phyloP scores from a whole-genome alignment of 2,888 invertebrate genomes.

The Hylaea fasciaria region DNA sequence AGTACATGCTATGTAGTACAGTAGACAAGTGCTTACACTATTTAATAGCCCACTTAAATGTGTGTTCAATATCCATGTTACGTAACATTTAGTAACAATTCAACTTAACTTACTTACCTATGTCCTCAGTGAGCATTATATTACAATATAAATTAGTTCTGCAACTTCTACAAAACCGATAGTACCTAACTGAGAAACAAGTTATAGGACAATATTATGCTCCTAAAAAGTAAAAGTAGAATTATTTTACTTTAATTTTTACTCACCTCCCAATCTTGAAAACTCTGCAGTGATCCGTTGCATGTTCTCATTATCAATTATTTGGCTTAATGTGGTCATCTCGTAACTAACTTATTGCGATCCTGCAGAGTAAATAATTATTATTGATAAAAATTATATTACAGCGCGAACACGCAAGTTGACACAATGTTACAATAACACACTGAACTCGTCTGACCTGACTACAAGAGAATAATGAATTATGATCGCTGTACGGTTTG shows the following conservation, averaged over 20 bases:
- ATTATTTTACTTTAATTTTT: slow-evolving; percentile 41
- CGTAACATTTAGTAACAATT: no score
- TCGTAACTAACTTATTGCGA: slow-evolving; percentile 24
- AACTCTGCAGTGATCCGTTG: slow-evolving; percentile 72
- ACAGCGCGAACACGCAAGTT: background rate
- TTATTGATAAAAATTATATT: background rate
- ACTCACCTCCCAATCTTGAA: slow-evolving; percentile 71
- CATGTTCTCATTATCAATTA: slow-evolving; percentile 73
- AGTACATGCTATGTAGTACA: no score
- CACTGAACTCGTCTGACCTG: slow-evolving; percentile 4
- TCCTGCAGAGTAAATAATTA: slow-evolving; percentile 14
- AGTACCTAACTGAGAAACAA: no score
- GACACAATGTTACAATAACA: background rate
- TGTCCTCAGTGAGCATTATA: no score
- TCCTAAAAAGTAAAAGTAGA: slow-evolving; percentile 2
- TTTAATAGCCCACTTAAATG: no score
- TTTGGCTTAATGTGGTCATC: slow-evolving; percentile 70
- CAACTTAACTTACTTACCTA: no score
- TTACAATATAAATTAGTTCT: no score
- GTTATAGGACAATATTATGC: no score
- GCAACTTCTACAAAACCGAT: no score
- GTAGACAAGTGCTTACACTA: no score
- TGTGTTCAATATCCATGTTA: no score
- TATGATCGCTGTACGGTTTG: slow-evolving; percentile 13
- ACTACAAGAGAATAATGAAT: slow-evolving; percentile 11